These are phyloP conservation scores for Psittacara wagleri DNA, from an alignment of 2,113 vertebrate species.

Conservation along the genomic window DNA sequence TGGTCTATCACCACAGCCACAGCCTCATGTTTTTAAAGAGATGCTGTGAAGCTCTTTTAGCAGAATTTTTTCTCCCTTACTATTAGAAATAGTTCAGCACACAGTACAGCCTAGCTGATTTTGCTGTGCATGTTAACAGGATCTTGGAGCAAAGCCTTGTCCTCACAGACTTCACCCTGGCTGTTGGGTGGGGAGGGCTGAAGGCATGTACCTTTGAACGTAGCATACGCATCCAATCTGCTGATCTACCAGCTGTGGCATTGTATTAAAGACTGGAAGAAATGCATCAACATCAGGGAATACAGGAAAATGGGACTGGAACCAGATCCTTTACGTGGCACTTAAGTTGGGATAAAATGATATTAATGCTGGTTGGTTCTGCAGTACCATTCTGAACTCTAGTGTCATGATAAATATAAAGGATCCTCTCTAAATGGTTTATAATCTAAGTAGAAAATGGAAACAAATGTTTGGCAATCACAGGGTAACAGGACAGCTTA, in stretches of 20 bases:
- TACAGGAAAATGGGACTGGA: background rate
- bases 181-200: background rate
- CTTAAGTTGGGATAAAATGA: background rate
- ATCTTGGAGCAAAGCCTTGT: background rate
- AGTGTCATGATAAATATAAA: background rate
- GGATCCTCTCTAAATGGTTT: background rate
- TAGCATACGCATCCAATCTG: background rate
- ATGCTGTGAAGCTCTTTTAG: background rate
- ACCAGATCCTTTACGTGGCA: background rate
- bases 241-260: background rate
- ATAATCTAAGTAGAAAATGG: background rate
- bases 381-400: background rate
- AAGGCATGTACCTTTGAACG: background rate
- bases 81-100: background rate
- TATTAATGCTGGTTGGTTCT: background rate
- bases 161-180: background rate
- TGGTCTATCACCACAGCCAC: conserved; percentile 26
- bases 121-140: background rate
- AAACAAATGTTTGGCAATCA: background rate
- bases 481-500: background rate
- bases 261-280: background rate
- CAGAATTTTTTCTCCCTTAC: background rate
- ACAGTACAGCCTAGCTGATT: background rate
- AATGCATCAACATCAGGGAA: background rate
- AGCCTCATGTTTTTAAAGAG: background rate